Evolutionary conservation across 2,888 invertebrate genomes (phyloP).

Genomic region (Oeneis ivallda): DNA sequence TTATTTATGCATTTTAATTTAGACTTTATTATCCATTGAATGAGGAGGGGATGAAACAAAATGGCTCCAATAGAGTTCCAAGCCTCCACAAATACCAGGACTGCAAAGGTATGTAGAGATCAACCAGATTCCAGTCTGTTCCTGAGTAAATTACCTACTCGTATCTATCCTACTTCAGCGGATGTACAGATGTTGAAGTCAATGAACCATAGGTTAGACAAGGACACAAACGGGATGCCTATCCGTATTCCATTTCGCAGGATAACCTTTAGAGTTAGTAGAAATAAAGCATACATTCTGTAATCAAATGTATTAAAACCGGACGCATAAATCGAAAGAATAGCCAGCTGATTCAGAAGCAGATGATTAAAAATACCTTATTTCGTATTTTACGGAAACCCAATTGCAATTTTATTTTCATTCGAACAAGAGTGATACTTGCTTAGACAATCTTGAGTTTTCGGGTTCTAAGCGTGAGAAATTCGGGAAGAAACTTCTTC

Average conservation of each 20-base stretch:
- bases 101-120: slow-evolving; percentile 51
- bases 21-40: no score
- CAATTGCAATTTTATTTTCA: slow-evolving; percentile 41
- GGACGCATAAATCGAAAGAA: slow-evolving; percentile 57
- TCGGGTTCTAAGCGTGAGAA: slow-evolving; percentile 77
- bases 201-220: slow-evolving; percentile 65
- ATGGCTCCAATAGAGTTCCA: slow-evolving; percentile 47
- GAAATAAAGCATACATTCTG: slow-evolving; percentile 27
- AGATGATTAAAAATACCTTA: slow-evolving; percentile 30
- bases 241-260: slow-evolving; percentile 1
- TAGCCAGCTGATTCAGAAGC: slow-evolving; percentile 53
- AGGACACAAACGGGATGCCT: slow-evolving; percentile 67
- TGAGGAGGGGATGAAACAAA: slow-evolving; percentile 12
- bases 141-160: slow-evolving; percentile 44
- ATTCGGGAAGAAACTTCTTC: slow-evolving; percentile 80
- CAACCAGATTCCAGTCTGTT: slow-evolving; percentile 59
- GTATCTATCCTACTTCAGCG: slow-evolving; percentile 55
- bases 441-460: slow-evolving; percentile 34
- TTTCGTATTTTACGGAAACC: slow-evolving; percentile 20
- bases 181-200: slow-evolving; percentile 53
- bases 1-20: no score
- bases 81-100: slow-evolving; percentile 72
- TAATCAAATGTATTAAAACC: slow-evolving; percentile 26
- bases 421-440: slow-evolving; percentile 41
- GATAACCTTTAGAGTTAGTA: slow-evolving; percentile 35